A percentile compares a stretch with the other conserved stretches of the same genome.
These are phyloP conservation scores for Proteles cristata DNA, from an alignment of 2,113 vertebrate genomes.

Conservation along the genomic window DNA sequence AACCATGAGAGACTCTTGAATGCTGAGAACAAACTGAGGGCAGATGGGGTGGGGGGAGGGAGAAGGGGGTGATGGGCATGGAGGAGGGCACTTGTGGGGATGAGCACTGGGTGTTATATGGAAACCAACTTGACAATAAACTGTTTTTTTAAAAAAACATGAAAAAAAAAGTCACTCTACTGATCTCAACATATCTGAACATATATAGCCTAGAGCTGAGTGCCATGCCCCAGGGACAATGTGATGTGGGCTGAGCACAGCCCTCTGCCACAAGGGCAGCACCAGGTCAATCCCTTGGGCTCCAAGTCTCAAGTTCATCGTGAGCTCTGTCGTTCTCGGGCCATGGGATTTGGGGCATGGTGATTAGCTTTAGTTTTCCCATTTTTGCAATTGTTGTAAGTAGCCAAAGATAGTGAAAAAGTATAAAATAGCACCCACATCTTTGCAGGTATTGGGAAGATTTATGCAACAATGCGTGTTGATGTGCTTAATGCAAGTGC, in stretches of 20 bases:
- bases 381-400: neutral
- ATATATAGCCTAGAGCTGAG: neutral
- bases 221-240: rapidly evolving
- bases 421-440: neutral
- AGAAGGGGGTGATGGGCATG: too few species aligned
- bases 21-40: too few species aligned
- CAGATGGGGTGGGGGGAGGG: too few species aligned
- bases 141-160: too few species aligned
- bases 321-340: neutral
- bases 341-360: neutral
- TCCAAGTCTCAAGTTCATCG: neutral
- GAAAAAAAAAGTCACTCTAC: neutral
- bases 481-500: too few species aligned
- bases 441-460: neutral
- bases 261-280: neutral
- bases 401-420: neutral
- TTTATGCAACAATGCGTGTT: neutral
- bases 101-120: too few species aligned
- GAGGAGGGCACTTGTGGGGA: too few species aligned
- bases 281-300: too few species aligned
- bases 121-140: too few species aligned
- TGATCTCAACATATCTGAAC: neutral
- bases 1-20: too few species aligned
- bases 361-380: neutral
- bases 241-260: rapidly evolving